A percentile compares a stretch with the other conserved stretches of the same genome.
Evolutionary conservation across 2,113 vertebrate genomes (phyloP).

Genomic region (Meles meles): DNA sequence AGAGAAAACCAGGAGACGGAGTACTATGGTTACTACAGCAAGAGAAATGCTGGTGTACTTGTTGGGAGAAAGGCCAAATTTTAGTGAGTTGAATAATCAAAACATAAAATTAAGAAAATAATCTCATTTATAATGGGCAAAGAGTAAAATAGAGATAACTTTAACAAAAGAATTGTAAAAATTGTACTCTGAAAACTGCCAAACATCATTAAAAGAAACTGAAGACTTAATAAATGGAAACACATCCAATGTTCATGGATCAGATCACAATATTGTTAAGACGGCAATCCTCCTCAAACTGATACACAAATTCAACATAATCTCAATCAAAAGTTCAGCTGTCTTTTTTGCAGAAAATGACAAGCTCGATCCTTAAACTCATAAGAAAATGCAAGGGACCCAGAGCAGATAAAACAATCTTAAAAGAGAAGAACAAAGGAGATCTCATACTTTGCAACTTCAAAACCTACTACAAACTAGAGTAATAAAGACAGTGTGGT

Average conservation of each 20-base stretch:
- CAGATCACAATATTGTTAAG: background rate
- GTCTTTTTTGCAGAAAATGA: background rate
- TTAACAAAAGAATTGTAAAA: constrained; percentile 11
- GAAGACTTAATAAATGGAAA: background rate
- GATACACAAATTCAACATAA: background rate
- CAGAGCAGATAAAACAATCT: background rate
- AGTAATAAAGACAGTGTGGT: background rate
- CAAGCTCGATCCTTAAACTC: background rate
- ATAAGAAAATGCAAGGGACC: background rate
- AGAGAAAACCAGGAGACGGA: background rate
- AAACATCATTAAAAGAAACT: background rate
- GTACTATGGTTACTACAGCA: background rate
- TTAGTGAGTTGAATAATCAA: background rate
- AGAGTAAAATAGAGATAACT: background rate
- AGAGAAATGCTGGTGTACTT: background rate
- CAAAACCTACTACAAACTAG: background rate
- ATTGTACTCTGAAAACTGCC: background rate
- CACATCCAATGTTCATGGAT: background rate
- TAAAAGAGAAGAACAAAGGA: background rate
- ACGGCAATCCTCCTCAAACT: background rate
- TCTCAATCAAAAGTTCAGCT: background rate
- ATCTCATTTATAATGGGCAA: background rate
- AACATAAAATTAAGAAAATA: background rate
- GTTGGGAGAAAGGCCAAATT: background rate
- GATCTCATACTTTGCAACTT: background rate